Evolutionary conservation across 2,113 vertebrate genomes (phyloP).

Genomic region (Periophthalmus modestus): DNA sequence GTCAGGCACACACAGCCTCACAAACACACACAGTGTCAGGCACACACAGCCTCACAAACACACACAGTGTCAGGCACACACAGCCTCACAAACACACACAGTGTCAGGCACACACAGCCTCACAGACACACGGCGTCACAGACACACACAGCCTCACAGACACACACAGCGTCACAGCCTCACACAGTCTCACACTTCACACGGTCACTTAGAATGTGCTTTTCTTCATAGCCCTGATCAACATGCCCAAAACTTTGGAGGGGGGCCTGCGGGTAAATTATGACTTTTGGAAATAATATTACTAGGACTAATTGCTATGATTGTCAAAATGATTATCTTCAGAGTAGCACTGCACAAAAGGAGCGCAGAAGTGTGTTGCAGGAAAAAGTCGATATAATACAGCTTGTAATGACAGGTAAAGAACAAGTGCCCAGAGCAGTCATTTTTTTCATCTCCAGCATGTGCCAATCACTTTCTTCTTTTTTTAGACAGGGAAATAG

Average conservation of each 20-base stretch:
- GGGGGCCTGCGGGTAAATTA: conserved; percentile 47
- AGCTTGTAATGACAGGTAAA: conserved; percentile 75
- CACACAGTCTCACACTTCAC: not conserved
- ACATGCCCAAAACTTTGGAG: conserved; percentile 48
- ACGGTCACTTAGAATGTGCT: not conserved
- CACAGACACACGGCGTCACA: too few species aligned
- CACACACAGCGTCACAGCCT: too few species aligned
- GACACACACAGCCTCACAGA: too few species aligned
- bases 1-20: too few species aligned
- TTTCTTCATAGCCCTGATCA: conserved; percentile 18
- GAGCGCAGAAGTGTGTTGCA: conserved; percentile 43
- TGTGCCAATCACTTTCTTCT: conserved; percentile 72
- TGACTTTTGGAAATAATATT: conserved; percentile 67
- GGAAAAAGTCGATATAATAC: conserved; percentile 72
- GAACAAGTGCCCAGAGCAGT: conserved; percentile 71
- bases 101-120: too few species aligned
- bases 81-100: too few species aligned
- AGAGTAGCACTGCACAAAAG: conserved; percentile 30
- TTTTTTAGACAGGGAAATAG: conserved; percentile 63
- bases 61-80: too few species aligned
- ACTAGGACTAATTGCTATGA: conserved; percentile 71
- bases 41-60: too few species aligned
- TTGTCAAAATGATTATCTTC: conserved; percentile 71
- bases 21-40: too few species aligned
- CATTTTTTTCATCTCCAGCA: conserved; percentile 55